Conservation (phyloP, 2,888 invertebrate species). For the Sericinus montela region DNA sequence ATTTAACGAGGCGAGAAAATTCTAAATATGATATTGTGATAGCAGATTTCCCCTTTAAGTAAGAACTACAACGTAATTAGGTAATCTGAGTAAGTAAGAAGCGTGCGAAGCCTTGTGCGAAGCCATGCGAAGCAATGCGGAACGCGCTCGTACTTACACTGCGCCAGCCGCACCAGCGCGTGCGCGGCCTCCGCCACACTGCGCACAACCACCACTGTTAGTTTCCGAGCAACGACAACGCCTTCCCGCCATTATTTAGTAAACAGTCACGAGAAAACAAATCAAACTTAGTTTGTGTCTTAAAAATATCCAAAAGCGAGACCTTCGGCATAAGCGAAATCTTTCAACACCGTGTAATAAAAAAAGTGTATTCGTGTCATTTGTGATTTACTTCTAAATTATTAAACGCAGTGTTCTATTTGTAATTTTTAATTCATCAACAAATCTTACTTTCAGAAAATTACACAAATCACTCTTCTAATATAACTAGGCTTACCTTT, state of each 20-base stretch:
- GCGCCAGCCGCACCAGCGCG: constrained; percentile 92
- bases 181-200: constrained; percentile 86
- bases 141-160: constrained; percentile 86
- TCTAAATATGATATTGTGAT: too few relatives aligned
- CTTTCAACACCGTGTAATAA: too few relatives aligned
- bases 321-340: too few relatives aligned
- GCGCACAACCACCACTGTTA: constrained; percentile 43
- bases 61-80: constrained; percentile 3
- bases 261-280: not conserved
- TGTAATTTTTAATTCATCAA: too few relatives aligned
- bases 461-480: too few relatives aligned
- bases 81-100: constrained; percentile 9
- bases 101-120: constrained; percentile 35
- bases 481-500: too few relatives aligned
- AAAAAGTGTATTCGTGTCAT: too few relatives aligned
- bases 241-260: not conserved
- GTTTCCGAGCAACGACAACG: constrained; percentile 18
- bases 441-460: too few relatives aligned
- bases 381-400: too few relatives aligned
- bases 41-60: constrained; percentile 9
- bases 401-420: too few relatives aligned
- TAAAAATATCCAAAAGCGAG: constrained; percentile 4
- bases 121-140: constrained; percentile 39
- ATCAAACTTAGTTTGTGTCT: not conserved
- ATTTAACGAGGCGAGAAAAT: too few relatives aligned